phyloP scores from a whole-genome alignment of 2,797 vertebrate genomes.

The Streptopelia turtur region DNA sequence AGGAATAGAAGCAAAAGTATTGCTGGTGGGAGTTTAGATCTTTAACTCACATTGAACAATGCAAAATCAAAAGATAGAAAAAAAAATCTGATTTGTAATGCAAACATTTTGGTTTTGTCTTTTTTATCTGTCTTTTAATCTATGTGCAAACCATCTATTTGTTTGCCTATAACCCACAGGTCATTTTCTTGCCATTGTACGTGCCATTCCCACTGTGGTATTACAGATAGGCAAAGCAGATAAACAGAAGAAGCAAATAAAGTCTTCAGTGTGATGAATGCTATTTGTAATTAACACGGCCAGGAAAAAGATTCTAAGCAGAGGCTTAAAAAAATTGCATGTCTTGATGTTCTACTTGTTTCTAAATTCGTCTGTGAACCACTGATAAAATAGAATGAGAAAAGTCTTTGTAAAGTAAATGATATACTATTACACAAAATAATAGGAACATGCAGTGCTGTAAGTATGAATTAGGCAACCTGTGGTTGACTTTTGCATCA shows the following conservation, averaged over 20 bases:
- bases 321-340: slow-evolving; percentile 51
- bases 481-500: slow-evolving; percentile 69
- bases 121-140: not conserved
- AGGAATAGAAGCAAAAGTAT: not conserved
- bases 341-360: slow-evolving; percentile 33
- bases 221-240: slow-evolving; percentile 18
- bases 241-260: slow-evolving; percentile 42
- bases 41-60: not conserved
- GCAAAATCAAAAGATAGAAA: not conserved
- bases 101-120: not conserved
- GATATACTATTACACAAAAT: slow-evolving; percentile 76
- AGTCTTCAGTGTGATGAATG: slow-evolving; percentile 28
- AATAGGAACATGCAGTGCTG: slow-evolving; percentile 60
- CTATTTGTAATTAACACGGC: slow-evolving; percentile 43
- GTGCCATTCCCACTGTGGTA: not conserved
- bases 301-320: slow-evolving; percentile 4
- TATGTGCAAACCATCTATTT: not conserved
- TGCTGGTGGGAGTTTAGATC: not conserved
- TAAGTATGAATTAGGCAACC: slow-evolving; percentile 73
- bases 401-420: slow-evolving; percentile 69
- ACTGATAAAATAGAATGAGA: slow-evolving; percentile 71
- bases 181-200: slow-evolving; percentile 5
- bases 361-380: slow-evolving; percentile 67
- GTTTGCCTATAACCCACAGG: not conserved
- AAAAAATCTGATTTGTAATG: not conserved